Evolutionary conservation across 2,113 vertebrate genomes (phyloP), one percentile per base, ranked within the genome.

Genomic region (Cyphomyrus plagiostoma): DNA sequence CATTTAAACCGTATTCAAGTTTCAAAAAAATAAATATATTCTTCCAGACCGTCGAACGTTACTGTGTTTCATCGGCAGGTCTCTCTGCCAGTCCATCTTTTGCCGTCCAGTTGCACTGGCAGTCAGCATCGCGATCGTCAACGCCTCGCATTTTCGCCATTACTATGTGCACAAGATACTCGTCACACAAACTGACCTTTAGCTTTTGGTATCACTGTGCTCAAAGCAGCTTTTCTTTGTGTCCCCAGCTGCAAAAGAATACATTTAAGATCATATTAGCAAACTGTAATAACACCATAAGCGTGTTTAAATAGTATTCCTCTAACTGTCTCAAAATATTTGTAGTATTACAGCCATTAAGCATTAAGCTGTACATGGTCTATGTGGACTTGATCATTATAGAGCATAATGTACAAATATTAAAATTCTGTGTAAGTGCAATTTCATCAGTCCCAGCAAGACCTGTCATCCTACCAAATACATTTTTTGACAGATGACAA

Each of bases 11-110:
- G 52, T 92, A 89, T 93, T 92, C 92, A 93, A 93, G 92, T 93
- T 92, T 91, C 42, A 90, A 93, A 93, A 80, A 90, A 93, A 94
- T 92, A 94, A 92, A 93, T 94, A 94, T 94, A 58, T 91, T 89
- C 91, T 92, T 87, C 58, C 15, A 77, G 91, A 89, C 77, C 56
- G 86, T 91, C 88, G 90, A 87, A 89, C 48, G 49, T 89, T 53
- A 53, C 85, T 87, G 85, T 87, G 85, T 87, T 87, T 87, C 85
- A 35, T 53, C 3, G 85, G 85, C 85, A 87, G 30, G 17, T 9
- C 82, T 84, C 45, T n/a, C 39, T 48, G 82, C 82, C 82, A 48
- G 82, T 46, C 82, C 45, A 1, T 48, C 19, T 48, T 84, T 15
- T 48, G 23, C 42, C 82, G 6, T n/a, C 82, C 82, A 84, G 45